Base-by-base conservation (phyloP, 2,113 vertebrate species). In the Haemorhous mexicanus region DNA sequence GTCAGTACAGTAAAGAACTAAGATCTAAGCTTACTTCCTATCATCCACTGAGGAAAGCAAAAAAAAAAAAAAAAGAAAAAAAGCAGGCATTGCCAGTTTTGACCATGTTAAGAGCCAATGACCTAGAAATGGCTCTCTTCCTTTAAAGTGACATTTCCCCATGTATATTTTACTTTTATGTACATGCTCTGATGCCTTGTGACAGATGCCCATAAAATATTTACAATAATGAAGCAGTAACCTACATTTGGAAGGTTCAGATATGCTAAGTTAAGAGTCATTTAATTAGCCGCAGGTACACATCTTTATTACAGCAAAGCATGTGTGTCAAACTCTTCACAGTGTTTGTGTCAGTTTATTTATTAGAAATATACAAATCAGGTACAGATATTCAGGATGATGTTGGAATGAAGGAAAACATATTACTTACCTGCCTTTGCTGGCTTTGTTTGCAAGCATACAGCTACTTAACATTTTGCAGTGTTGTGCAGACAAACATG, bases 161-260 rank as follows among this genome's bases (percentile, higher is more conserved):
- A 44, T 7, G 46, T 50, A 11, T 33, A 69, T 94, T 95, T 94
- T 89, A 84, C 68, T 95, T 95, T 91, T 88, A 95, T 55, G 44
- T 68, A 43, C 1, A 7, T 58, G 52, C 61, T 91, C 61, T 55
- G 63, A 84, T 72, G 85, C 68, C 83, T 92, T 41, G 24, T 80
- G 84, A 96, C 75, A 93, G 87, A 90, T 56, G 52, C 67, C 78
- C 73, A 95, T 97, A 83, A 96, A 95, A 94, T 94, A 95, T 94
- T 94, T 90, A 95, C 55, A 77, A 13, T 93, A 94, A 91, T 27
- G 67, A 97, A 91, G 64, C 33, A 87, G 52, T 88, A 96, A 95
- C 94, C 93, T 90, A 93, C 87, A 94, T 84, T 93, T 87, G 93
- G 43, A 91, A 95, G 67, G 72, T 82, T 89, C 58, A 76, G 62